A percentile compares a stretch with the other conserved stretches of the same genome.
Evolutionary conservation across 2,797 vertebrate species (phyloP).

Genomic region (Zenarchopterus dispar): DNA sequence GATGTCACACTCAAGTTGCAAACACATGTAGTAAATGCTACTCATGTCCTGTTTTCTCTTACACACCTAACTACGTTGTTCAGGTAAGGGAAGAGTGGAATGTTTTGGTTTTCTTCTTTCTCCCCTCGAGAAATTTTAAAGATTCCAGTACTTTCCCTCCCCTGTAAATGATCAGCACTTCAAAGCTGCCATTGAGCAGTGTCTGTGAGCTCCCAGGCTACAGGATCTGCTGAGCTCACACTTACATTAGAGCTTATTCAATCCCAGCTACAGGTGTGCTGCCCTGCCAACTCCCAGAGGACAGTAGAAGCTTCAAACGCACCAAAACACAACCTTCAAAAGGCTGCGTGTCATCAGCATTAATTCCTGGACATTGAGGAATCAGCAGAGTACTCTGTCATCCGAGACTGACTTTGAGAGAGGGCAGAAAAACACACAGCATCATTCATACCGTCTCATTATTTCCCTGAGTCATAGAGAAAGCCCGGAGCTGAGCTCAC

Average conservation of each 20-base stretch:
- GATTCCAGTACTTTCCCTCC: slow-evolving; percentile 14
- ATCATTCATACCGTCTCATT: slow-evolving; percentile 73
- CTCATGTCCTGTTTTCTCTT: neutral
- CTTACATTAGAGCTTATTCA: slow-evolving; percentile 52
- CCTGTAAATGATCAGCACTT: slow-evolving; percentile 50
- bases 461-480: slow-evolving; percentile 68
- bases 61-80: neutral
- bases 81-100: neutral
- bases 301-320: slow-evolving; percentile 41
- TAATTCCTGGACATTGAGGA: slow-evolving; percentile 71
- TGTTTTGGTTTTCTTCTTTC: slow-evolving; percentile 6
- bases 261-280: slow-evolving; percentile 57
- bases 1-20: slow-evolving; percentile 8
- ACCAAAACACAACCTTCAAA: slow-evolving; percentile 73
- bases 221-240: slow-evolving; percentile 60
- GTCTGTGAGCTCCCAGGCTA: slow-evolving; percentile 43
- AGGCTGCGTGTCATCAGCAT: slow-evolving; percentile 68
- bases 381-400: slow-evolving; percentile 76
- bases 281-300: slow-evolving; percentile 44
- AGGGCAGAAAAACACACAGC: slow-evolving; percentile 53
- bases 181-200: slow-evolving; percentile 38
- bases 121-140: slow-evolving; percentile 5
- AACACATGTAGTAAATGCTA: neutral
- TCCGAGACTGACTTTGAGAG: slow-evolving; percentile 67
- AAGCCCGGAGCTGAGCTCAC: slow-evolving; percentile 55